These are phyloP conservation scores for Craniophora ligustri DNA, from an alignment of 2,888 invertebrate species.

Conservation along the genomic window DNA sequence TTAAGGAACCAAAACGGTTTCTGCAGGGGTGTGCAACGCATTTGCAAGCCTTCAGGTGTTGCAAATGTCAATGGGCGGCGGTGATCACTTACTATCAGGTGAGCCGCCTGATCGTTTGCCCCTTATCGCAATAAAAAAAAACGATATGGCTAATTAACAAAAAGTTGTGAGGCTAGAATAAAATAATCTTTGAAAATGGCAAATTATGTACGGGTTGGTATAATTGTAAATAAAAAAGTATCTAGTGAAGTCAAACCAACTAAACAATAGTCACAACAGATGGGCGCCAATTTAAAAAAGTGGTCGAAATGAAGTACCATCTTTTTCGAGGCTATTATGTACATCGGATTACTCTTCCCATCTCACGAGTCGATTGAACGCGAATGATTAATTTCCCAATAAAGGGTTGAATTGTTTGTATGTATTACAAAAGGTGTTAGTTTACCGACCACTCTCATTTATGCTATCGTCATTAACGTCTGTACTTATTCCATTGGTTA, in stretches of 20 bases:
- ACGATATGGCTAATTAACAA: conserved; percentile 76
- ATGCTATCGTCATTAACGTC: conserved; percentile 13
- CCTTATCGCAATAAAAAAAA: conserved; percentile 59
- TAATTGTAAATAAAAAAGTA: conserved; percentile 14
- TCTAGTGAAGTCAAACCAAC: not conserved
- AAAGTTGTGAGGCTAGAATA: conserved; percentile 38
- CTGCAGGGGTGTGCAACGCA: too few relatives aligned
- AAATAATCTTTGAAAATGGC: not conserved
- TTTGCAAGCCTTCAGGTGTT: too few relatives aligned
- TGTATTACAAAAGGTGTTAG: conserved; percentile 31
- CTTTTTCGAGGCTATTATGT: conserved; percentile 53
- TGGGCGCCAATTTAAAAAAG: conserved; percentile 18
- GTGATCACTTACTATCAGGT: too few relatives aligned
- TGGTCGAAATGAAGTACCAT: conserved; percentile 40
- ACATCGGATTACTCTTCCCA: conserved; percentile 60
- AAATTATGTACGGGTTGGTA: too few relatives aligned
- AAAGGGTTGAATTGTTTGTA: conserved; percentile 52
- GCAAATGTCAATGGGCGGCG: too few relatives aligned
- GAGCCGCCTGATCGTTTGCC: too few relatives aligned
- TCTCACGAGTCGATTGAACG: conserved; percentile 49
- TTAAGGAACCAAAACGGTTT: too few relatives aligned
- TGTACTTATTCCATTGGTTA: conserved; percentile 8
- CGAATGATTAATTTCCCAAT: conserved; percentile 52
- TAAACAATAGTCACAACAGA: conserved; percentile 25
- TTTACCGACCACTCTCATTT: conserved; percentile 46